Evolutionary conservation across 2,888 invertebrate species (phyloP).

Genomic region (Leptopterna dolabrata): DNA sequence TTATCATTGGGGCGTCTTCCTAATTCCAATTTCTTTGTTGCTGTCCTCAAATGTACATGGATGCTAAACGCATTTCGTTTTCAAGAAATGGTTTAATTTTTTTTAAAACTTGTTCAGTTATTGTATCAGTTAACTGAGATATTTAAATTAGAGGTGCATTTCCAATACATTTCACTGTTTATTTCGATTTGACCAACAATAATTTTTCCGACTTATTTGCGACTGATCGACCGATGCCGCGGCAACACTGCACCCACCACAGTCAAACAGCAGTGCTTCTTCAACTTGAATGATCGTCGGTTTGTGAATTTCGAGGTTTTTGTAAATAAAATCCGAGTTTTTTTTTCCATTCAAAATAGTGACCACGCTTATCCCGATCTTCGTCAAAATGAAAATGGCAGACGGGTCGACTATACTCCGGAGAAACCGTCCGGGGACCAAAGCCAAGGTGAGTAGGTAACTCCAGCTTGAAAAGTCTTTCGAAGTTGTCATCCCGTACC

Average conservation of each 20-base stretch:
- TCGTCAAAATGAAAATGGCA: conserved; percentile 79
- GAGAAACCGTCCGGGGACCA: conserved; percentile 92
- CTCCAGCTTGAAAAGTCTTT: background rate
- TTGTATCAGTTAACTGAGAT: no score
- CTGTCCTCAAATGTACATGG: no score
- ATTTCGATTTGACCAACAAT: no score
- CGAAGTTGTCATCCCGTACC: background rate
- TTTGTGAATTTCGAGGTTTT: conserved; percentile 9
- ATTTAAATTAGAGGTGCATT: no score
- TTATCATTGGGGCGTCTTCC: no score
- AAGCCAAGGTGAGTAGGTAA: conserved; percentile 81
- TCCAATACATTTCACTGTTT: no score
- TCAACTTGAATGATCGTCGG: conserved; percentile 26
- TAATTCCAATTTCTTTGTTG: no score
- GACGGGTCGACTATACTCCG: conserved; percentile 81
- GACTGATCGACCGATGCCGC: no score
- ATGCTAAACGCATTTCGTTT: no score
- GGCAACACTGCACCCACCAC: background rate
- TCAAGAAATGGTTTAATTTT: no score
- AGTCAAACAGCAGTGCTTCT: conserved; percentile 18
- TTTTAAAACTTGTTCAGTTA: no score
- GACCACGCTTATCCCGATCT: conserved; percentile 33
- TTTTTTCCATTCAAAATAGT: background rate
- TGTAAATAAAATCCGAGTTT: background rate
- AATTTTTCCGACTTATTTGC: no score